Conservation (phyloP, 1,140 invertebrate species). For the Dinoponera quadriceps region DNA sequence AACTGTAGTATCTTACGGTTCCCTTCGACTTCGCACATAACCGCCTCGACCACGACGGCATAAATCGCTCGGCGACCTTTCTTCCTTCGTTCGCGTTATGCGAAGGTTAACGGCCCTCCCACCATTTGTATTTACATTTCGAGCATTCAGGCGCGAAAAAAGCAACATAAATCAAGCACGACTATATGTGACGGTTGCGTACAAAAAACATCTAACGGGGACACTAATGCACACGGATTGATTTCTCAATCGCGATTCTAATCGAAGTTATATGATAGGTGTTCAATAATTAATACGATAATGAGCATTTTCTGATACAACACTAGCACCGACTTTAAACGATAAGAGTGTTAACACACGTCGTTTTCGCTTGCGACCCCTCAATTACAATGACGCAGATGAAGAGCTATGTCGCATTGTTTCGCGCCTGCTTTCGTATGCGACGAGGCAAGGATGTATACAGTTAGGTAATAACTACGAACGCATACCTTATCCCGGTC, state of each 20-base stretch:
- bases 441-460: constrained; percentile 44
- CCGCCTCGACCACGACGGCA: constrained; percentile 38
- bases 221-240: too few relatives aligned
- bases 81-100: background rate
- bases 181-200: too few relatives aligned
- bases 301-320: background rate
- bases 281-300: background rate
- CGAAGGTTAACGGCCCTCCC: constrained; percentile 14
- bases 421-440: constrained; percentile 39
- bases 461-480: constrained; percentile 59
- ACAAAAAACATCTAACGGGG: too few relatives aligned
- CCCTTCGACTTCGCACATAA: constrained; percentile 43
- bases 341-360: background rate
- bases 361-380: constrained; percentile 19
- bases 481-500: constrained; percentile 58
- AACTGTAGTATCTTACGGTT: constrained; percentile 60
- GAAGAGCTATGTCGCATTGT: constrained; percentile 12
- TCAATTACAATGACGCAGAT: constrained; percentile 4
- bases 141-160: background rate
- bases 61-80: constrained; percentile 37
- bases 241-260: background rate
- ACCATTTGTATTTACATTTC: constrained; percentile 18
- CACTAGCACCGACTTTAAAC: background rate
- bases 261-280: background rate
- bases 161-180: constrained; percentile 20